Percentiles rank a stretch among this genome's conserved stretches.
Evolutionary conservation across 2,888 invertebrate species (phyloP).

Genomic region (Cephus sareptanus): DNA sequence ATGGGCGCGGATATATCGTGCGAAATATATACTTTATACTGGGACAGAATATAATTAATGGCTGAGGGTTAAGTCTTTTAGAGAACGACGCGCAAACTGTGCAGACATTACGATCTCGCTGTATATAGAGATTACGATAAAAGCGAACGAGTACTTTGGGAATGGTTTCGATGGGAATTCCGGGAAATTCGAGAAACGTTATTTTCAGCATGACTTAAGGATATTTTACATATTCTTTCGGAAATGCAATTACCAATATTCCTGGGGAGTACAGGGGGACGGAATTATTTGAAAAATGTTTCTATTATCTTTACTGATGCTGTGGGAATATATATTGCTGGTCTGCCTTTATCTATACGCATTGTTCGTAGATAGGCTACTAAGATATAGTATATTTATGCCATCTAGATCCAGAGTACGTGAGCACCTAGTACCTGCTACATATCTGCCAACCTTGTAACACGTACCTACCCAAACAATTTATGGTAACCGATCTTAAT

Average conservation of each 20-base stretch:
- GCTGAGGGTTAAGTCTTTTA: background rate
- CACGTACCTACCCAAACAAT: conserved; percentile 25
- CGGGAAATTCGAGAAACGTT: background rate
- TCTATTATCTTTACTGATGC: background rate
- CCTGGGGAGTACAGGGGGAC: background rate
- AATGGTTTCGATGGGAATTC: background rate
- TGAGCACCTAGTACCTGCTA: background rate
- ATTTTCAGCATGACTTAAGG: background rate
- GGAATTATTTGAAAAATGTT: background rate
- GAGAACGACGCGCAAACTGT: background rate
- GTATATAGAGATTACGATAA: background rate
- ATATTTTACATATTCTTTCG: background rate
- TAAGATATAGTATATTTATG: conserved; percentile 35
- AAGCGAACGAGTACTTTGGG: background rate
- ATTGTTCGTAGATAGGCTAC: conserved; percentile 28
- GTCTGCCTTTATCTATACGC: conserved; percentile 21
- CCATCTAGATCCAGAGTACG: conserved; percentile 25
- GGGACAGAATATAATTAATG: conserved; percentile 24
- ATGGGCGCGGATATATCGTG: conserved; percentile 18
- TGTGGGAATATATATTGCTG: background rate
- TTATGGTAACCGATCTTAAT: conserved; percentile 19
- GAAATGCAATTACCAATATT: background rate
- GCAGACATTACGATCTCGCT: background rate
- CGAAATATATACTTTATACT: conserved; percentile 2
- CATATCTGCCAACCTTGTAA: conserved; percentile 8